Evolutionary conservation across 1,140 invertebrate species (phyloP), one percentile per base, ranked within the genome.

Genomic region (Drosophila subpulchrella): DNA sequence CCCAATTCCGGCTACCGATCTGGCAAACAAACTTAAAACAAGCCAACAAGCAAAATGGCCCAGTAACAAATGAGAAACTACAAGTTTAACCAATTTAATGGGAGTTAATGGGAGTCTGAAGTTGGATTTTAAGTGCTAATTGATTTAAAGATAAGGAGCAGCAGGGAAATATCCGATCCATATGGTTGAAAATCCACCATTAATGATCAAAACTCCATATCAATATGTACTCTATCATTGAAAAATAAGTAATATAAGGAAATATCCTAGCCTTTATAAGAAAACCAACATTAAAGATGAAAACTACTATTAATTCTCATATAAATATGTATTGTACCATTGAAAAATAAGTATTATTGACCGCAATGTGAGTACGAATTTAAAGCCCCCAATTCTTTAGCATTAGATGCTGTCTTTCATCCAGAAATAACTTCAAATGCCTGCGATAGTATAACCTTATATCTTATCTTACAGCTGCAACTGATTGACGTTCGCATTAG

Each of bases 1-100:
- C 36, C 68, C 70, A 75, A 75, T 65, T 75, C 20, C 51, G 59
- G 55, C 72, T 75, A 75, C 72, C 71, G 72, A 41, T 17, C 39
- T 17, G 32, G 4, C 44, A 60, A 71, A 47, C 38, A 50, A 32
- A 57, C 20, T 15, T 3, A 27, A 15, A 63, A 55, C 60, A 55
- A 62, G 46, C 2, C 3, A 32, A 32, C 32, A 15, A 53, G 15
- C 38, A 38, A 13, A 13, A 32, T 38, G 42, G n/a, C 12, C 20
- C 11, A 41, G 7, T 24, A 62, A 17, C 58, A 44, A 61, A 6
- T 60, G 39, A 12, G 15, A 15, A 34, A 20, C 54, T 3, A 53
- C 50, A 59, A 41, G 36, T 30, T 34, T 11, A n/a, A 13, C 47
- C 27, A 27, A 27, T 24, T 27, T 13, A 27, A 54, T 54, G 20